A percentile compares a stretch with the other conserved stretches of the same genome.
Evolutionary conservation across 2,797 vertebrate species (phyloP).

Genomic region (Coregonus sp.): DNA sequence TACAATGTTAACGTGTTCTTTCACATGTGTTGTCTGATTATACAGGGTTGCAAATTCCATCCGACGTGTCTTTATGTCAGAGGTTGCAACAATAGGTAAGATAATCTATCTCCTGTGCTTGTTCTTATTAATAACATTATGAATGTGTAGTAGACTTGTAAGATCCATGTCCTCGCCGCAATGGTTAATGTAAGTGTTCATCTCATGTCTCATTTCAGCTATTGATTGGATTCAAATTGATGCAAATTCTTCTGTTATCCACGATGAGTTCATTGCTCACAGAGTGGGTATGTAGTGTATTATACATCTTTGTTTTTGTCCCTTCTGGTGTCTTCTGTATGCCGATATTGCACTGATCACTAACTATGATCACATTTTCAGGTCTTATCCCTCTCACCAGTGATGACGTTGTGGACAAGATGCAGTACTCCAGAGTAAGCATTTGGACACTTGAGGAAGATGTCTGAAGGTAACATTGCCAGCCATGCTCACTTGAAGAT

Average conservation of each 20-base stretch:
- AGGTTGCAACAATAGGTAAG: constrained; percentile 93
- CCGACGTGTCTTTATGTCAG: constrained; percentile 91
- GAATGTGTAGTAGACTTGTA: not conserved
- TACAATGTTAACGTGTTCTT: too few relatives aligned
- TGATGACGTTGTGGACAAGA: constrained; percentile 96
- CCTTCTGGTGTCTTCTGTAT: not conserved
- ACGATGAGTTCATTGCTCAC: constrained; percentile 96
- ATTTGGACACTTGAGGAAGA: not conserved
- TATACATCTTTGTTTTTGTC: not conserved
- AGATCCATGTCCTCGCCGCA: not conserved
- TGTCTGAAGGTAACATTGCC: not conserved
- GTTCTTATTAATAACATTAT: not conserved
- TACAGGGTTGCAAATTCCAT: constrained; percentile 91
- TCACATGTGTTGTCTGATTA: constrained; percentile 12
- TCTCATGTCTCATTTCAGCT: constrained; percentile 67
- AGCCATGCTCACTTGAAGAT: not conserved
- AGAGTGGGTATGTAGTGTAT: constrained; percentile 85
- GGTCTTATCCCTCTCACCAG: constrained; percentile 96
- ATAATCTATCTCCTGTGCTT: not conserved
- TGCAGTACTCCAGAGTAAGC: constrained; percentile 94
- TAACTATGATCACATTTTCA: constrained; percentile 51
- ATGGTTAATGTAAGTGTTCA: not conserved
- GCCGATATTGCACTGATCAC: not conserved
- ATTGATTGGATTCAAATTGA: constrained; percentile 99
- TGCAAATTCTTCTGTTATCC: constrained; percentile 95